These are phyloP conservation scores for Cirrhinus mrigala DNA, from an alignment of 2,797 vertebrate species.

Conservation along the genomic window DNA sequence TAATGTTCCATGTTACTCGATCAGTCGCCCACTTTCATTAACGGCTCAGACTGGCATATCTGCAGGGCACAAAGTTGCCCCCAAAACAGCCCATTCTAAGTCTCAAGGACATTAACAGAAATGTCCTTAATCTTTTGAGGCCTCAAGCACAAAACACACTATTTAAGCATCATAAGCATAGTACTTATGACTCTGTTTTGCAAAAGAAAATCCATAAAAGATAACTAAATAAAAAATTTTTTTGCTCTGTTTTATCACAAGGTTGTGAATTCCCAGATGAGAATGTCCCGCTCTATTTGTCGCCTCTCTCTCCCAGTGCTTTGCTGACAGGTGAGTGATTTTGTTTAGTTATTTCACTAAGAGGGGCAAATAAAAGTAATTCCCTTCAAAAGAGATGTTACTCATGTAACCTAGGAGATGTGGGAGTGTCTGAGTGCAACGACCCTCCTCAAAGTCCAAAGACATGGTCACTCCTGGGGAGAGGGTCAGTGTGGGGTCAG, in stretches of 20 bases:
- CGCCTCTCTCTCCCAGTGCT: neutral
- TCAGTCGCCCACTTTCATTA: constrained; percentile 42
- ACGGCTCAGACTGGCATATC: constrained; percentile 59
- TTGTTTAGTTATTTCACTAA: constrained; percentile 25
- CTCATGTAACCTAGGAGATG: constrained; percentile 60
- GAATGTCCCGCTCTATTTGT: constrained; percentile 6
- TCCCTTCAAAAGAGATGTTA: constrained; percentile 69
- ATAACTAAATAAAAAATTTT: neutral
- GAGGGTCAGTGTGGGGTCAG: constrained; percentile 70
- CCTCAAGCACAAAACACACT: neutral
- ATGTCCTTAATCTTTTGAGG: neutral
- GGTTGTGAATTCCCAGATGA: constrained; percentile 26
- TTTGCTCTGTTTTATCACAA: constrained; percentile 8
- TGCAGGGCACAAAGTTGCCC: constrained; percentile 28
- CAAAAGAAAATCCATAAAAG: neutral
- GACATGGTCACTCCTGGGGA: constrained; percentile 71
- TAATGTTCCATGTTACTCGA: constrained; percentile 69
- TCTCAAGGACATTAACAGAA: constrained; percentile 1
- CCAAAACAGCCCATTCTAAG: constrained; percentile 8
- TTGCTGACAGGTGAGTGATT: constrained; percentile 54
- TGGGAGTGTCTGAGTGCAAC: constrained; percentile 62
- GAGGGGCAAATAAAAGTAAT: constrained; percentile 35
- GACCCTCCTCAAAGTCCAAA: constrained; percentile 75
- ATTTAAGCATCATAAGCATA: neutral
- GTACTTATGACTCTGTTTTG: neutral